phyloP scores from a whole-genome alignment of 2,113 vertebrate genomes.

The Typhlomys cinereus region DNA sequence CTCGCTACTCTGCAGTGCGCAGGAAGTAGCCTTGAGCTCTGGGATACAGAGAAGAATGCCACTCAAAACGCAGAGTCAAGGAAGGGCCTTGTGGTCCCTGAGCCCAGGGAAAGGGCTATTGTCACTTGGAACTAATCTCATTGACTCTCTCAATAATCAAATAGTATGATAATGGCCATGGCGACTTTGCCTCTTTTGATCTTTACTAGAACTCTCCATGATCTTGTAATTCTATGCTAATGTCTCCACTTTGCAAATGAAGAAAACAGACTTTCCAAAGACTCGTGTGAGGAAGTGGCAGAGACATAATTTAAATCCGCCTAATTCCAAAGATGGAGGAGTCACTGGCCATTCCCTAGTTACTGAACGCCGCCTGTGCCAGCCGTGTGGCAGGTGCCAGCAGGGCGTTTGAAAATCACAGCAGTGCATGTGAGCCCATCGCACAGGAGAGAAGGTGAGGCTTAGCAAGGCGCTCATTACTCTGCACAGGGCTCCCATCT shows the following conservation, averaged over 20 bases:
- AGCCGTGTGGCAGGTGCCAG: neutral
- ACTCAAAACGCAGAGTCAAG: slow-evolving; percentile 6
- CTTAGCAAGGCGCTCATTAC: neutral
- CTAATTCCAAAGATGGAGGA: slow-evolving; percentile 11
- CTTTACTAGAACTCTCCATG: slow-evolving; percentile 15
- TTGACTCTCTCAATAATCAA: neutral
- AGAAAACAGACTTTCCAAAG: neutral
- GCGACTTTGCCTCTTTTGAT: neutral
- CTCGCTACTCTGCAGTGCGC: neutral
- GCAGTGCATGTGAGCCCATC: neutral
- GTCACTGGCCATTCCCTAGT: neutral
- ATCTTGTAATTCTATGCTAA: neutral
- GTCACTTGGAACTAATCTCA: neutral
- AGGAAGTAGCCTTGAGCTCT: neutral
- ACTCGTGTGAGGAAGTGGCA: slow-evolving; percentile 4
- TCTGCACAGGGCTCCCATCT: slow-evolving; percentile 15
- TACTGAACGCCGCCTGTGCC: neutral
- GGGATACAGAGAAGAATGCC: neutral
- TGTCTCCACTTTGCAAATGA: neutral
- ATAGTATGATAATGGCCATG: neutral
- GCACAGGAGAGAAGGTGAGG: neutral
- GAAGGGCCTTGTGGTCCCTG: no score
- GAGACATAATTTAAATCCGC: slow-evolving; percentile 2
- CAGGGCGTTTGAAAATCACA: neutral
- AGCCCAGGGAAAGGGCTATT: neutral